A percentile compares a stretch with the other conserved stretches of the same genome.
These are phyloP conservation scores for Xanthorhoe spadicearia DNA, from an alignment of 2,888 invertebrate species.

Conservation along the genomic window DNA sequence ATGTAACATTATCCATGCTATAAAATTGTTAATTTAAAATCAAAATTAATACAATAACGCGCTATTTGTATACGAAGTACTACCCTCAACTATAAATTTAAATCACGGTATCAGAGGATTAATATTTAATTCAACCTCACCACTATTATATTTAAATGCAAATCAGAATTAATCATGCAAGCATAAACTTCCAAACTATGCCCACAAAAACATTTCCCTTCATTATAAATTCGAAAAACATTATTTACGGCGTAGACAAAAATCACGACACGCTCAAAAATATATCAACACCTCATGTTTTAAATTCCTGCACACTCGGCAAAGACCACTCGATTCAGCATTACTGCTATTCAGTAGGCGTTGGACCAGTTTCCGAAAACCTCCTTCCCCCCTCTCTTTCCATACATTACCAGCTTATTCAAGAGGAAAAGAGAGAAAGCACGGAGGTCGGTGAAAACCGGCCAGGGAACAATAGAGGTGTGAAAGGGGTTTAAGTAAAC, in stretches of 20 bases:
- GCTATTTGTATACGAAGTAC: neutral
- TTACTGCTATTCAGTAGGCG: constrained; percentile 66
- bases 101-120: constrained; percentile 14
- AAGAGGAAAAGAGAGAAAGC: constrained; percentile 47
- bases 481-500: constrained; percentile 83
- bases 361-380: constrained; percentile 51
- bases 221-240: constrained; percentile 39
- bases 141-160: constrained; percentile 25
- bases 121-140: constrained; percentile 18
- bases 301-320: constrained; percentile 68
- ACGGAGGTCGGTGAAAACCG: constrained; percentile 55
- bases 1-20: no score
- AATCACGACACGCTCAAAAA: constrained; percentile 47
- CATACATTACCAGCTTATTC: constrained; percentile 33
- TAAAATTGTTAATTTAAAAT: neutral
- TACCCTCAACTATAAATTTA: constrained; percentile 17
- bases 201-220: constrained; percentile 13
- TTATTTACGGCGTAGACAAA: constrained; percentile 43
- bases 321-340: constrained; percentile 69
- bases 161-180: constrained; percentile 29
- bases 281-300: constrained; percentile 62
- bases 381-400: constrained; percentile 46
- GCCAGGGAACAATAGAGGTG: constrained; percentile 76
- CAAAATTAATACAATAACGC: neutral
- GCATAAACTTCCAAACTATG: constrained; percentile 16